Evolutionary conservation across 2,797 vertebrate genomes (phyloP).

Genomic region (Sebastes minor): DNA sequence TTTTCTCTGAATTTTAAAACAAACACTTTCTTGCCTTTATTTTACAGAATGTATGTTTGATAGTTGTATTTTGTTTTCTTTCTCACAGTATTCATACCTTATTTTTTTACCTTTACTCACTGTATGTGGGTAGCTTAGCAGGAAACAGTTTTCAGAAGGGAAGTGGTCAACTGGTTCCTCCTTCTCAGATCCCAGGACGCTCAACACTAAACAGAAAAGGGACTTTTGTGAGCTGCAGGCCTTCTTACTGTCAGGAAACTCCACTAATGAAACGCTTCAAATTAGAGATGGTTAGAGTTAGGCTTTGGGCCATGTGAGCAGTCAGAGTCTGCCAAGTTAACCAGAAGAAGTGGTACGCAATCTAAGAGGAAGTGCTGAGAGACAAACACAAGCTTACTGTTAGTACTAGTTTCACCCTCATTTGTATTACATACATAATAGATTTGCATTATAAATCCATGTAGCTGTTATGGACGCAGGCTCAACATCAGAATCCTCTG

Average conservation of each 20-base stretch:
- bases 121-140: not conserved
- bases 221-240: not conserved
- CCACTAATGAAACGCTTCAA: not conserved
- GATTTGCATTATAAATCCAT: not conserved
- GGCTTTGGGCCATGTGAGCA: not conserved
- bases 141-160: not conserved
- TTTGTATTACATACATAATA: not conserved
- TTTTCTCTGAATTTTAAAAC: not conserved
- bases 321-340: not conserved
- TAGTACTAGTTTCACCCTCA: not conserved
- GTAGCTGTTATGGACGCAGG: not conserved
- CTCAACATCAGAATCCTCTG: not conserved
- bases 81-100: not conserved
- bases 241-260: not conserved
- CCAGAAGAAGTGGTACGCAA: not conserved
- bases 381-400: not conserved
- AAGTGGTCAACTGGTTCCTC: constrained; percentile 10
- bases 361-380: not conserved
- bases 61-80: not conserved
- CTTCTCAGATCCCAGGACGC: not conserved
- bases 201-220: not conserved
- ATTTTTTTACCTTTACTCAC: not conserved
- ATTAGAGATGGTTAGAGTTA: not conserved
- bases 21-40: not conserved
- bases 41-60: not conserved